phyloP scores from a whole-genome alignment of 92 coral and sea anemone genomes.

The Porites lobata region DNA sequence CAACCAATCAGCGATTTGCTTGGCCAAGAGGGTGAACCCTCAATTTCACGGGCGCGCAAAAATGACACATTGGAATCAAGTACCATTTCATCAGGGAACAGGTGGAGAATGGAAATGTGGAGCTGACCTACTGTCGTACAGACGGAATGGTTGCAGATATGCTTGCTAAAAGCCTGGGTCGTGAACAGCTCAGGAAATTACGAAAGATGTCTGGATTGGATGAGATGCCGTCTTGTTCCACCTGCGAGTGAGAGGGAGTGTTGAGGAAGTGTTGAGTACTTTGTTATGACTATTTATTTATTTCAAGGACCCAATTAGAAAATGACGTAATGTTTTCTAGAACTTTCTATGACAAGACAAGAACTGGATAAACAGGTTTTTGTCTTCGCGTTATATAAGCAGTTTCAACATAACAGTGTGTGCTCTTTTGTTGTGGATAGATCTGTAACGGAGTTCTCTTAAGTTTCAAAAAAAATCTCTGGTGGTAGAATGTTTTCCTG shows the following conservation, averaged over 20 bases:
- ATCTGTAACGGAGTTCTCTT: no score
- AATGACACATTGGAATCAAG: slow-evolving; percentile 57
- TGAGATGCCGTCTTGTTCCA: neutral
- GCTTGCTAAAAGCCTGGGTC: slow-evolving; percentile 49
- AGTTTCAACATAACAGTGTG: no score
- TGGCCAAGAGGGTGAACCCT: slow-evolving; percentile 6
- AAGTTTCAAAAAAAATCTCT: no score
- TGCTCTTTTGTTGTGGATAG: no score
- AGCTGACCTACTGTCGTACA: slow-evolving; percentile 35
- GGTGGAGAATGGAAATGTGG: slow-evolving; percentile 36
- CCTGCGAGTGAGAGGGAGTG: neutral
- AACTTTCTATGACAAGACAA: no score
- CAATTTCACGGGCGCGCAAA: slow-evolving; percentile 47
- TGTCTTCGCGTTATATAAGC: no score
- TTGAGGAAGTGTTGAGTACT: neutral
- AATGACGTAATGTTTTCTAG: no score
- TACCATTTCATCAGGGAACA: slow-evolving; percentile 70
- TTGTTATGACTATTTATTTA: no score
- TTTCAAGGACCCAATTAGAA: neutral
- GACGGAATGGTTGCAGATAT: slow-evolving; percentile 63
- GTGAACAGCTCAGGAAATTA: slow-evolving; percentile 33
- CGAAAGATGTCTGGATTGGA: neutral
- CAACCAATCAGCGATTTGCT: slow-evolving; percentile 64
- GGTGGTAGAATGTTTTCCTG: no score
- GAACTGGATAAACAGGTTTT: no score